Conservation (phyloP, 2,797 vertebrate genomes). For the Alosa sapidissima region DNA sequence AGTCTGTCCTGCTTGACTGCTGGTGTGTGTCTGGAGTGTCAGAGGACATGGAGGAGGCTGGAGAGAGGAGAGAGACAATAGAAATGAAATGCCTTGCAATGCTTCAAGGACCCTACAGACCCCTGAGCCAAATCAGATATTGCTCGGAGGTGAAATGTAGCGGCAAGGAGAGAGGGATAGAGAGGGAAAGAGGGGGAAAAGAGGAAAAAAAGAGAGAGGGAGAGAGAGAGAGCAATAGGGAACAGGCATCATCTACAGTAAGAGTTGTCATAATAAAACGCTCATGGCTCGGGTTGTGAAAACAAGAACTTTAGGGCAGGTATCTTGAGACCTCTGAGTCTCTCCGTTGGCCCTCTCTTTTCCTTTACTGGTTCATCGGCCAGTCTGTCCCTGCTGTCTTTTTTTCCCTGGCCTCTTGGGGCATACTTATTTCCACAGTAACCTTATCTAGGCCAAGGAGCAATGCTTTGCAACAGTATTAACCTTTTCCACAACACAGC, state of each 20-base stretch:
- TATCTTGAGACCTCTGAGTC: conserved; percentile 44
- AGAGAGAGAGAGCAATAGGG: conserved; percentile 51
- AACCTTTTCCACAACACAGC: background rate
- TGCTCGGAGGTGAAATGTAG: conserved; percentile 26
- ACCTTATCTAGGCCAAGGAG: conserved; percentile 7
- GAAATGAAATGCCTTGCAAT: conserved; percentile 65
- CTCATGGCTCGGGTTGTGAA: conserved; percentile 55
- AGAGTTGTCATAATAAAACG: conserved; percentile 65
- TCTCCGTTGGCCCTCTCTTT: background rate
- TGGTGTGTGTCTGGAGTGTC: conserved; percentile 64
- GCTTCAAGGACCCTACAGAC: conserved; percentile 57
- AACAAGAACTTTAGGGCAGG: conserved; percentile 60
- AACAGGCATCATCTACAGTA: conserved; percentile 57
- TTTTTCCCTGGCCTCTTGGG: background rate
- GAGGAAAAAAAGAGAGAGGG: background rate
- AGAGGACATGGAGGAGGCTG: conserved; percentile 50
- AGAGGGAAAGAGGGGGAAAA: conserved; percentile 15
- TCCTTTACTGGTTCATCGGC: background rate
- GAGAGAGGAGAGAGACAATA: conserved; percentile 55
- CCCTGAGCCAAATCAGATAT: conserved; percentile 65
- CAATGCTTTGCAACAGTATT: background rate
- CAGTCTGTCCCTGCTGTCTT: background rate
- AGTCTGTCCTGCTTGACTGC: conserved; percentile 66
- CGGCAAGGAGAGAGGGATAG: conserved; percentile 39
- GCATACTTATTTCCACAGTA: background rate